These are phyloP conservation scores for Zaprionus kolodkinae DNA, from an alignment of 1,140 invertebrate genomes.

Conservation along the genomic window DNA sequence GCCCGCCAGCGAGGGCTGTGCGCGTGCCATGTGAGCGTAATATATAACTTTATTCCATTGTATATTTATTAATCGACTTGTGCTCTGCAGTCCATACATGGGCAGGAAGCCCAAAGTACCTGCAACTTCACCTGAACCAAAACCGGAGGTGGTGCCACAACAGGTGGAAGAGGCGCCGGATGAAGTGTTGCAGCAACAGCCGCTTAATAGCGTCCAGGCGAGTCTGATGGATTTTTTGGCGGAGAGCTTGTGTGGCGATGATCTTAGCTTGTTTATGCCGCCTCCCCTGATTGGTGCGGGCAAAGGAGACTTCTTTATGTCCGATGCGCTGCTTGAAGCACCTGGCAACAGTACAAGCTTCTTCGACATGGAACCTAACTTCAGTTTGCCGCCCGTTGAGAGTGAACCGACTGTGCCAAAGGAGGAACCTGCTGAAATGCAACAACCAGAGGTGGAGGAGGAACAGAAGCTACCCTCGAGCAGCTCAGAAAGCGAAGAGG, in stretches of 20 bases:
- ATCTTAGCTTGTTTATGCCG: conserved; percentile 72
- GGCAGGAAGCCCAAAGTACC: conserved; percentile 57
- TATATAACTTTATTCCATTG: too few relatives aligned
- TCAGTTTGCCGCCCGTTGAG: conserved; percentile 40
- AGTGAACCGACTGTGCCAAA: background rate
- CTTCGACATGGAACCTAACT: conserved; percentile 61
- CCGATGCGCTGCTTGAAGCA: conserved; percentile 54
- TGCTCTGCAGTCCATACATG: conserved; percentile 72
- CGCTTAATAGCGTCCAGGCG: conserved; percentile 72
- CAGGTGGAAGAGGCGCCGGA: conserved; percentile 12
- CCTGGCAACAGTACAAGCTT: conserved; percentile 41
- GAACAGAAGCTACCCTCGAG: conserved; percentile 8
- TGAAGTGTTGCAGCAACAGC: conserved; percentile 34
- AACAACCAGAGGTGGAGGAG: background rate
- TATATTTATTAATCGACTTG: background rate
- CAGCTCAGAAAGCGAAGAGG: conserved; percentile 38
- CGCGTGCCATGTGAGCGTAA: conserved; percentile 67
- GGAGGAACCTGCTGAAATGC: background rate
- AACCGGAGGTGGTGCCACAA: background rate
- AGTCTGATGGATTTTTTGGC: conserved; percentile 79
- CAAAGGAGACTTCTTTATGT: conserved; percentile 74
- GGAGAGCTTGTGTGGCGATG: conserved; percentile 70
- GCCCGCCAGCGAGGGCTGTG: conserved; percentile 53
- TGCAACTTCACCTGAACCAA: background rate
- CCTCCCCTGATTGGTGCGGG: conserved; percentile 58